Evolutionary conservation across 2,113 vertebrate genomes (phyloP), one percentile per base, ranked within the genome.

Genomic region (Maccullochella peelii): DNA sequence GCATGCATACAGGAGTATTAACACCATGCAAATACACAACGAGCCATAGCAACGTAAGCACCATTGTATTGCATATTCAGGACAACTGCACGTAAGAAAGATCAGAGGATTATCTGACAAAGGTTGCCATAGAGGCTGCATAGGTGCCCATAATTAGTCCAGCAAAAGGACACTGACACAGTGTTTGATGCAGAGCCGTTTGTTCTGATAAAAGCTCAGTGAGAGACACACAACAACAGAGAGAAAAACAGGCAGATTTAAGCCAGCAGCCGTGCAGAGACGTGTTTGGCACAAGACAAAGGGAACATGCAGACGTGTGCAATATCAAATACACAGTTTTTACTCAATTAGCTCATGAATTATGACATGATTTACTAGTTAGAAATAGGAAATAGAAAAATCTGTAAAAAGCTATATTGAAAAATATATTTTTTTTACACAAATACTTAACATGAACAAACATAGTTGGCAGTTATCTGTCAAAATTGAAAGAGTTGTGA

Each of bases 71-170:
- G 66, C 62, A 73, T 30, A 77, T 79, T 89, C 63, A 88, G 67
- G 38, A 42, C 40, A 40, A 68, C 33, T 49, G 82, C 30, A 18
- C 11, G 0, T 33, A 73, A 86, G 77, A 90, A 65, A 85, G 75
- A 92, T 89, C 73, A 89, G 59, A 90, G 84, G 82, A 36, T 67
- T 21, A 2, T 33, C 5, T 18, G 57, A 92, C 89, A 93, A 93
- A 85, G 89, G 92, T 94, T 94, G 75, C 85, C 85, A 92, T 92
- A 82, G 90, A 50, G 85, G 90, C 82, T 0, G 23, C 57, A 77
- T 81, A 78, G 73, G 40, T 68, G 67, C 80, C 79, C 30, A 8
- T 85, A 84, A 94, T 93, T 83, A 93, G 80, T 69, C 47, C n/a
- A 59, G 74, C 47, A 57, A 23, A 74, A 70, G 75, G 70, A 42